Conservation (phyloP, 2,113 vertebrate genomes). For the Setophaga coronata region DNA sequence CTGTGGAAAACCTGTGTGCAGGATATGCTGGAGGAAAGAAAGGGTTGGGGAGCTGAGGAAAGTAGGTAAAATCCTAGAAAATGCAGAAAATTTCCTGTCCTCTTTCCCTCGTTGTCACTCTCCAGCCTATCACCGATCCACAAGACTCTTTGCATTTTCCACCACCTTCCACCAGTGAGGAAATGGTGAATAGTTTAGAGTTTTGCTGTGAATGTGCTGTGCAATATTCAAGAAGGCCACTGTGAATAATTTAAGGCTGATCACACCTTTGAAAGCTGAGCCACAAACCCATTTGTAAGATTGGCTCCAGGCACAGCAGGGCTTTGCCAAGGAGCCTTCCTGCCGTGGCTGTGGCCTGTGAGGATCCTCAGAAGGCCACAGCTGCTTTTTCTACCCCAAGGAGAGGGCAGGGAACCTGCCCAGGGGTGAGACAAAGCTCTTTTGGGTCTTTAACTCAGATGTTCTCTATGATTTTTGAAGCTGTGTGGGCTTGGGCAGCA, state of each 20-base stretch:
- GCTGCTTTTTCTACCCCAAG: not conserved
- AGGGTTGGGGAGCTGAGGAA: not conserved
- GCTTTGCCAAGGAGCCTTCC: fast-evolving
- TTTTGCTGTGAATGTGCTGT: not conserved
- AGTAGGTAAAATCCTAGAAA: not conserved
- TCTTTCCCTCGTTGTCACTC: not conserved
- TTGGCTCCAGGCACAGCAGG: fast-evolving
- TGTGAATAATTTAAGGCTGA: constrained; percentile 68
- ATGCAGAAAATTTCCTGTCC: not conserved
- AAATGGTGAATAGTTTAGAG: not conserved
- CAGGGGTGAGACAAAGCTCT: not conserved
- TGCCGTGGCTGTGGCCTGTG: not conserved
- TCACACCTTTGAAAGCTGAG: constrained; percentile 19
- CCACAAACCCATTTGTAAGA: not conserved
- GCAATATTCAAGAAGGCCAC: constrained; percentile 59
- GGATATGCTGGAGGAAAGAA: not conserved
- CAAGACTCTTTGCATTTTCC: not conserved
- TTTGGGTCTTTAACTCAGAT: not conserved
- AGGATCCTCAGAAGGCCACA: not conserved
- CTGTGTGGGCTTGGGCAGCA: not conserved
- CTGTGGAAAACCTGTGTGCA: not conserved
- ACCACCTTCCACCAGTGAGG: not conserved
- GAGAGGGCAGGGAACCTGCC: not conserved
- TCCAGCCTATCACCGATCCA: not conserved
- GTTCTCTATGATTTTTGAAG: not conserved